Conservation (phyloP, 2,888 invertebrate species). For the Clunio marinus region DNA sequence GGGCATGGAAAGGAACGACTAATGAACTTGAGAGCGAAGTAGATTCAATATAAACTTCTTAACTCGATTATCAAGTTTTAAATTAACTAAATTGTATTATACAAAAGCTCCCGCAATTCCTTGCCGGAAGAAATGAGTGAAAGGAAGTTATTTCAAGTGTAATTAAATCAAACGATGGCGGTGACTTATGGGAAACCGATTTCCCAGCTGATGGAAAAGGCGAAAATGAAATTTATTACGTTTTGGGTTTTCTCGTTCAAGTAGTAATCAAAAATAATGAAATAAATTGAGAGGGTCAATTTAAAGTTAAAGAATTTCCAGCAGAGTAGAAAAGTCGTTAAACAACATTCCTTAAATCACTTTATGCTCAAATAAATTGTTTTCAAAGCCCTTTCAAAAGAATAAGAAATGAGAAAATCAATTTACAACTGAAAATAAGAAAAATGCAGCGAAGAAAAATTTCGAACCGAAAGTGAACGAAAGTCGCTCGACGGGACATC, state of each 20-base stretch:
- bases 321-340: neutral
- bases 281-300: slow-evolving; percentile 10
- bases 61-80: neutral
- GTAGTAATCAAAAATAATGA: neutral
- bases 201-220: neutral
- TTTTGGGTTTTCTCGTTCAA: neutral
- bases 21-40: neutral
- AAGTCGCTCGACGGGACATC: slow-evolving; percentile 20
- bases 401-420: slow-evolving; percentile 8
- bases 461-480: neutral
- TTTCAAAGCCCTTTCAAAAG: neutral
- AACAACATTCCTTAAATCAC: neutral
- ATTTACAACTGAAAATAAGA: neutral
- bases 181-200: slow-evolving; percentile 14
- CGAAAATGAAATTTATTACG: neutral
- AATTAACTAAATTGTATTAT: too few species aligned
- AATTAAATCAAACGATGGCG: neutral
- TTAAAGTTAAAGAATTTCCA: neutral
- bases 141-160: slow-evolving; percentile 7
- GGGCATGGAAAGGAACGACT: neutral
- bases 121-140: neutral
- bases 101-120: neutral
- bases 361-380: neutral
- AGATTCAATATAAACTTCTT: neutral
- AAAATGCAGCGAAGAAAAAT: neutral